Conservation (phyloP, 2,888 invertebrate genomes). For the Mesodorylaimus sp. region DNA sequence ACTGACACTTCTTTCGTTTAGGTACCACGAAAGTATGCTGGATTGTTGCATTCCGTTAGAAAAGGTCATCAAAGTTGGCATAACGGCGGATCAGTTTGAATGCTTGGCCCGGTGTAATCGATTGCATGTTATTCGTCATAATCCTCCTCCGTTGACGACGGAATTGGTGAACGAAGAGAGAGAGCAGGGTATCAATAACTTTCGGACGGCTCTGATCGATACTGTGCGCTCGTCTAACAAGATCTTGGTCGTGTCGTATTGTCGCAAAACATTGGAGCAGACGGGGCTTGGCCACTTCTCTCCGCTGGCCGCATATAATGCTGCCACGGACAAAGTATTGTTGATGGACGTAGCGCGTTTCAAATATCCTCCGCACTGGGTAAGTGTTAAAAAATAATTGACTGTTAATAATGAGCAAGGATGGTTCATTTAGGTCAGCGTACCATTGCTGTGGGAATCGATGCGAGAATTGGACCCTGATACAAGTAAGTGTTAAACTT, state of each 20-base stretch:
- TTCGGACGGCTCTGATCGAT: conserved; percentile 14
- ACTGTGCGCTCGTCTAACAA: conserved; percentile 18
- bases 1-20: too few relatives aligned
- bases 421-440: too few relatives aligned
- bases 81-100: conserved; percentile 30
- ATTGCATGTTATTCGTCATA: conserved; percentile 18
- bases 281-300: conserved; percentile 33
- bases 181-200: background rate
- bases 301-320: conserved; percentile 32
- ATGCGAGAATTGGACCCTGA: conserved; percentile 27
- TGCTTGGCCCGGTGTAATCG: conserved; percentile 33
- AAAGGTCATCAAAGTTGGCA: conserved; percentile 23
- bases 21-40: conserved; percentile 34
- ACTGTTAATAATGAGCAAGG: too few relatives aligned
- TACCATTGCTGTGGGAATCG: conserved; percentile 27
- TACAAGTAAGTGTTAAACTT: conserved; percentile 14
- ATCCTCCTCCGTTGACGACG: too few relatives aligned
- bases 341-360: conserved; percentile 34
- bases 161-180: too few relatives aligned
- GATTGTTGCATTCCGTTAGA: conserved; percentile 32
- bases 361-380: conserved; percentile 35
- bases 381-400: conserved; percentile 22
- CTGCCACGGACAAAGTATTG: conserved; percentile 25
- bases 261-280: conserved; percentile 27
- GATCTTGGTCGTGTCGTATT: conserved; percentile 29